Evolutionary conservation across 2,797 vertebrate genomes (phyloP).

Genomic region (Cephalopachus bancanus): DNA sequence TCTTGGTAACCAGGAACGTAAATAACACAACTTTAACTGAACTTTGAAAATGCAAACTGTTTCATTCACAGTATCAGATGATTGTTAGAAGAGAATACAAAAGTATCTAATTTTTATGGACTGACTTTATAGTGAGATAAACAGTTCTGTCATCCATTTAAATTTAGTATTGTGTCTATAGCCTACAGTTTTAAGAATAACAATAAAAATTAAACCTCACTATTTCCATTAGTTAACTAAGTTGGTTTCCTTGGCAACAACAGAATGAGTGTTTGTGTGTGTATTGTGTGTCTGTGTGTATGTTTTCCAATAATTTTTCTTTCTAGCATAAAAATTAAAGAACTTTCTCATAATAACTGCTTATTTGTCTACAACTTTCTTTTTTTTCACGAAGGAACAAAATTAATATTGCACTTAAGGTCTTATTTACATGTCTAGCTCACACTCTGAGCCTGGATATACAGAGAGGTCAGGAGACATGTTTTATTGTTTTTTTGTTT

Average conservation of each 20-base stretch:
- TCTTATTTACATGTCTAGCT: slow-evolving; percentile 52
- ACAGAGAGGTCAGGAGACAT: slow-evolving; percentile 40
- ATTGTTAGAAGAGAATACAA: not conserved
- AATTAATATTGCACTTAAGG: not conserved
- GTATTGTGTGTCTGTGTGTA: not conserved
- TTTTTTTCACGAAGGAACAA: slow-evolving; percentile 43
- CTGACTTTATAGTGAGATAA: not conserved
- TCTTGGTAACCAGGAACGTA: slow-evolving; percentile 50
- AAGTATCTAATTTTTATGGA: not conserved
- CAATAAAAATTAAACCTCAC: not conserved
- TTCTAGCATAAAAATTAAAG: slow-evolving; percentile 61
- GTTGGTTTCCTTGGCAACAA: slow-evolving; percentile 52
- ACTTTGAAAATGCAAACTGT: slow-evolving; percentile 15
- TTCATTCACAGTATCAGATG: not conserved
- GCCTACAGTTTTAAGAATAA: slow-evolving; percentile 29
- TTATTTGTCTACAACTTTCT: slow-evolving; percentile 4
- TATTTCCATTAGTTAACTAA: slow-evolving; percentile 63
- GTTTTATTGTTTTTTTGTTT: slow-evolving; percentile 70
- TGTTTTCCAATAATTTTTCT: slow-evolving; percentile 47
- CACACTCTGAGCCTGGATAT: not conserved
- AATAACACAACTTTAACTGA: not conserved
- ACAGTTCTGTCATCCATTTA: not conserved
- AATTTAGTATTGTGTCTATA: not conserved
- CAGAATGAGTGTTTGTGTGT: not conserved
- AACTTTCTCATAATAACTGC: not conserved